Base-by-base conservation (phyloP, 2,113 vertebrate species). In the Meriones unguiculatus region DNA sequence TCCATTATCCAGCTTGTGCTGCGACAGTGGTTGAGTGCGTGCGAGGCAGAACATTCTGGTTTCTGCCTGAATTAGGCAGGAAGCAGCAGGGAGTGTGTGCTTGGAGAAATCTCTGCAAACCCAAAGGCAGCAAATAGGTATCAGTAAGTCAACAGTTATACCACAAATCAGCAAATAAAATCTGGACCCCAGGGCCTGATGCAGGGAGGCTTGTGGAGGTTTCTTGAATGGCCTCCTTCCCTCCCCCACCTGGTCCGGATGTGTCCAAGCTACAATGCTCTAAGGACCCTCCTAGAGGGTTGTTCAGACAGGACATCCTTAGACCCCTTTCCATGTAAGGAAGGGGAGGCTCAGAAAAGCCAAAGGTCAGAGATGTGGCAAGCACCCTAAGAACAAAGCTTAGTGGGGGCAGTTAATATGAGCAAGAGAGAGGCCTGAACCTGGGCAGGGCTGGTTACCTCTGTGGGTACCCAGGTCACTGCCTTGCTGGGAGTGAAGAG, bases 31-130 rank as follows among this genome's bases (percentile, higher is more conserved):
- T 70, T 62, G 76, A 10, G 15, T 80, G 41, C 3, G 0, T 0
- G 0, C 57, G 2, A 35, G 25, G 75, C 92, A 88, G 90, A 94
- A 35, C 35, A 5, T 92, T 95, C 96, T 73, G 88, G 76, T 14
- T 95, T 95, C 54, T 90, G 76, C 90, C 54, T 38, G 85, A 78
- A 95, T 93, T 69, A 82, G 54, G 80, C 69, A 38, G 76, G 67
- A 91, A 94, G 50, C 81, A 72, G 95, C 70, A 67, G 90, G 89
- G 78, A 90, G 35, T 0, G 0, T 0, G 0, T 22, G 70, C 65
- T 18, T 73, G 32, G 93, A 87, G 50, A 50, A 38, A 25, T 18
- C 25, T 94, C 65, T 90, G 92, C 81, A 93, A 72, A 70, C 59
- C 78, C 38, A 46, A 81, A 93, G 32, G 50, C 87, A 85, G 90